Percentiles rank a stretch among this genome's conserved stretches.
Conservation (phyloP, 2,888 invertebrate species). For the Punctoribates punctum region DNA sequence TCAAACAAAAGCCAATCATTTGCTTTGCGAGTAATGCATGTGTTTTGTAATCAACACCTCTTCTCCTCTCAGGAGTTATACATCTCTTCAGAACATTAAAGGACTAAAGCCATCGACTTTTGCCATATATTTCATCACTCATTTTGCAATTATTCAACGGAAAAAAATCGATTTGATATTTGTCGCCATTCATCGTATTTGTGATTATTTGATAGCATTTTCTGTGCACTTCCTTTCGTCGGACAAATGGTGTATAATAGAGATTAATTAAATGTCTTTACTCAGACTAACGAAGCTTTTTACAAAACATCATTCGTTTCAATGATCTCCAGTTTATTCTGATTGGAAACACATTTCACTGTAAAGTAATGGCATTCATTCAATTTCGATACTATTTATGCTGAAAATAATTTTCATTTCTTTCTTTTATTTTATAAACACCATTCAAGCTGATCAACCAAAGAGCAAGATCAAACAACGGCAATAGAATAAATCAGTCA, state of each 20-base stretch:
- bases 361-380: conserved; percentile 8
- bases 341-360: conserved; percentile 4
- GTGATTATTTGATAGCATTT: conserved; percentile 19
- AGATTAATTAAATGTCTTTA: not conserved
- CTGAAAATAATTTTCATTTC: too few relatives aligned
- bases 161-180: not conserved
- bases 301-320: conserved; percentile 19
- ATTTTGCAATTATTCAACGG: too few relatives aligned
- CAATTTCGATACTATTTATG: not conserved
- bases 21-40: too few relatives aligned
- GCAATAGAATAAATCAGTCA: too few relatives aligned
- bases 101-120: too few relatives aligned
- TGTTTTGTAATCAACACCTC: too few relatives aligned
- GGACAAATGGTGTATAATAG: conserved; percentile 6
- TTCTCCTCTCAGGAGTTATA: too few relatives aligned
- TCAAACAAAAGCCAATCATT: too few relatives aligned
- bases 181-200: not conserved
- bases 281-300: not conserved
- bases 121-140: too few relatives aligned
- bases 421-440: not conserved
- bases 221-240: not conserved
- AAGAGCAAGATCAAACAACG: not conserved
- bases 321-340: not conserved
- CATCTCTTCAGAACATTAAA: too few relatives aligned
- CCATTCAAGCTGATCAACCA: not conserved